Conservation (phyloP, 2,888 invertebrate species). For the Tiphia femorata region DNA sequence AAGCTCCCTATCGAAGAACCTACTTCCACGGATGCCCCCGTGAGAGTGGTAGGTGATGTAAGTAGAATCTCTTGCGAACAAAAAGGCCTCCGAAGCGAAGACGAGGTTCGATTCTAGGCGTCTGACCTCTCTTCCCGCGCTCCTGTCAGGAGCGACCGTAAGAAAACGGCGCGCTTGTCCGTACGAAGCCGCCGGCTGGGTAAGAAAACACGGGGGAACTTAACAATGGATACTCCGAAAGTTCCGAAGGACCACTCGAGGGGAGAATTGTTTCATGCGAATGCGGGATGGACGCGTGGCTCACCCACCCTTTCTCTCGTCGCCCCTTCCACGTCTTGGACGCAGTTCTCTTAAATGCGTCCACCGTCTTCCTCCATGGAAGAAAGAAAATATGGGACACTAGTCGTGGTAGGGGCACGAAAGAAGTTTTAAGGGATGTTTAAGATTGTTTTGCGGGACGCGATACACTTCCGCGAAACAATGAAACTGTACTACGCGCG, state of each 20-base stretch:
- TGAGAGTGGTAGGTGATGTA: constrained; percentile 5
- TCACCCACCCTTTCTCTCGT: not conserved
- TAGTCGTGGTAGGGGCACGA: too few species aligned
- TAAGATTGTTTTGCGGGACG: too few species aligned
- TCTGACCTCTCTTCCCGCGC: constrained; percentile 3
- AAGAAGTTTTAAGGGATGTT: too few species aligned
- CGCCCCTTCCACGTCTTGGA: not conserved
- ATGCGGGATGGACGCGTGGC: not conserved
- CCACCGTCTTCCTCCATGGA: too few species aligned
- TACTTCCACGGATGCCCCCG: constrained; percentile 16
- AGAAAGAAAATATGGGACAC: too few species aligned
- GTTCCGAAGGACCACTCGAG: not conserved
- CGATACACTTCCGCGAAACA: too few species aligned
- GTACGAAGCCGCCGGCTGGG: not conserved
- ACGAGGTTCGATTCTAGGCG: constrained; percentile 20
- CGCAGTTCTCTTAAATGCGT: too few species aligned
- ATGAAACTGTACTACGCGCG: too few species aligned
- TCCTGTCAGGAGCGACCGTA: constrained; percentile 14
- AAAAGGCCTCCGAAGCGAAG: constrained; percentile 13
- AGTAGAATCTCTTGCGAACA: constrained; percentile 17
- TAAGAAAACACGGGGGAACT: constrained; percentile 5
- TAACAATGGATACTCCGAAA: not conserved
- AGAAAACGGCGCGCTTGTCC: constrained; percentile 6
- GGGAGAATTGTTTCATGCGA: not conserved
- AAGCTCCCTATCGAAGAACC: constrained; percentile 7